phyloP scores from a whole-genome alignment of 1,140 invertebrate genomes.

The Cherax destructor region DNA sequence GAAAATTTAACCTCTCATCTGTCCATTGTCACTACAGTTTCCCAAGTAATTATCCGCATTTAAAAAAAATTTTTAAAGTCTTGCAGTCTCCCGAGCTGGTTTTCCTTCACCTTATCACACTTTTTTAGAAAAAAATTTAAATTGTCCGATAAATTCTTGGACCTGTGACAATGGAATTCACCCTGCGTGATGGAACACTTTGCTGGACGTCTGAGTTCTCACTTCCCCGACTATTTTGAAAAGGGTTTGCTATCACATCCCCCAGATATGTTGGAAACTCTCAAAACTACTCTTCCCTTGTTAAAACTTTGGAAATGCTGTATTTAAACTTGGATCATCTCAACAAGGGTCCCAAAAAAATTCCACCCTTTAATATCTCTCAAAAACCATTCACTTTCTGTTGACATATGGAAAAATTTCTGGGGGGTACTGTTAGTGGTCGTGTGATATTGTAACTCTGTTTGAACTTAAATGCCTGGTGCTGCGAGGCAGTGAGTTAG shows the following conservation, averaged over 20 bases:
- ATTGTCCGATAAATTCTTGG: constrained; percentile 29
- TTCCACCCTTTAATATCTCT: constrained; percentile 14
- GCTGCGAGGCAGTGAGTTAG: constrained; percentile 38
- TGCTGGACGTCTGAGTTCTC: constrained; percentile 46
- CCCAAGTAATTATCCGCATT: constrained; percentile 29
- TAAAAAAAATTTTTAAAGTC: constrained; percentile 32
- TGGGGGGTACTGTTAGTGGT: constrained; percentile 13
- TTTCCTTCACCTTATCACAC: constrained; percentile 61
- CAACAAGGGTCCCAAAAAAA: not conserved
- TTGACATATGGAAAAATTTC: constrained; percentile 51
- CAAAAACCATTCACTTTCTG: not conserved
- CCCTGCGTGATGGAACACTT: constrained; percentile 39
- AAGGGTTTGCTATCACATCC: constrained; percentile 55
- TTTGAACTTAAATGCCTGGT: constrained; percentile 36
- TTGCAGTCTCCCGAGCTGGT: constrained; percentile 6
- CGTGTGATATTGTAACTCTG: constrained; percentile 34
- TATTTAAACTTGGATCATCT: constrained; percentile 47
- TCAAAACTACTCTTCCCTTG: constrained; percentile 10
- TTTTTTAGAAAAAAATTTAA: constrained; percentile 57
- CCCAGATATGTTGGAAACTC: constrained; percentile 11
- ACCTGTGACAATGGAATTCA: not conserved
- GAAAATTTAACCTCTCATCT: not conserved
- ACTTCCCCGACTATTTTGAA: too few species aligned
- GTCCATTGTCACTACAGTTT: not conserved
- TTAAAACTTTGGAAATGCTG: constrained; percentile 23